These are phyloP conservation scores for Pionites leucogaster DNA, from an alignment of 2,113 vertebrate genomes.

Conservation along the genomic window DNA sequence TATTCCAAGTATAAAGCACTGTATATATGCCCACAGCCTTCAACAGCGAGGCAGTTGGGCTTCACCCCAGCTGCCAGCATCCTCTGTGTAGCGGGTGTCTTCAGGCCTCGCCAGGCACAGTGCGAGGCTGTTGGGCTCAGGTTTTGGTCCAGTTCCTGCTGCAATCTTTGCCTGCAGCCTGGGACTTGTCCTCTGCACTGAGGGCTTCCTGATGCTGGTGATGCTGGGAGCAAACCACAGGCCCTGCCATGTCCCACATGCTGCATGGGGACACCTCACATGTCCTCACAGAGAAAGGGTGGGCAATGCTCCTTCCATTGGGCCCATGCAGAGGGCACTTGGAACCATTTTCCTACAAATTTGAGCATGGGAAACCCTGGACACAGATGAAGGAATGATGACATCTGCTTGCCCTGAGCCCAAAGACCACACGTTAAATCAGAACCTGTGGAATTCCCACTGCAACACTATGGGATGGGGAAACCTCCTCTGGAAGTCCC, in stretches of 20 bases:
- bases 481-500: not conserved
- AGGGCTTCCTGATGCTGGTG: rapidly evolving
- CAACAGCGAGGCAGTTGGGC: not conserved
- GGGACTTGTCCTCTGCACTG: not conserved
- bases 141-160: not conserved
- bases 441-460: not conserved
- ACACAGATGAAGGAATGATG: not conserved
- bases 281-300: rapidly evolving
- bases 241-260: rapidly evolving
- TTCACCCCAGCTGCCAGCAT: not conserved
- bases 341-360: not conserved
- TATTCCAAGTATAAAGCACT: not conserved
- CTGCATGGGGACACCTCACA: rapidly evolving
- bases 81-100: not conserved
- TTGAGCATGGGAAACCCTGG: rapidly evolving
- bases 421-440: not conserved
- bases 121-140: not conserved
- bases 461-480: rapidly evolving
- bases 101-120: not conserved
- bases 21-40: rapidly evolving
- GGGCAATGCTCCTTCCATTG: not conserved
- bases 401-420: not conserved
- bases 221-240: not conserved
- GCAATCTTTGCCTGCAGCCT: not conserved
- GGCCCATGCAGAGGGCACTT: rapidly evolving